Evolutionary conservation across 2,797 vertebrate species (phyloP).

Genomic region (Eptatretus atami): DNA sequence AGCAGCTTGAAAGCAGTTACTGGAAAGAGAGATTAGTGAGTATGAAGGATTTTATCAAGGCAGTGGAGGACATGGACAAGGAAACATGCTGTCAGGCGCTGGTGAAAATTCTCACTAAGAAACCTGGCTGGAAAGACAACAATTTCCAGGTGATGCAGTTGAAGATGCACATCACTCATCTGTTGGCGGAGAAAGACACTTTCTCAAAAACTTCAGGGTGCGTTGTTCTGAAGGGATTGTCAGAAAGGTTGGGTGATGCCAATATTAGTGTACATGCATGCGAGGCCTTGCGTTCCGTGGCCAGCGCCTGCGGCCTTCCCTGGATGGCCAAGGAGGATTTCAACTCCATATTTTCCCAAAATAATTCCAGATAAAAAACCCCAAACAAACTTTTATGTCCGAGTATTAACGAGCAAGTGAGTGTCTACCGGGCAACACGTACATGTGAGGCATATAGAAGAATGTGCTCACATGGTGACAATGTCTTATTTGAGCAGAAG

Average conservation of each 20-base stretch:
- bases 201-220: conserved; percentile 75
- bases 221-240: conserved; percentile 55
- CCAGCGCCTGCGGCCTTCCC: too few relatives aligned
- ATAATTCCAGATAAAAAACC: too few relatives aligned
- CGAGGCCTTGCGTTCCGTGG: too few relatives aligned
- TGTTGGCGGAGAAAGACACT: conserved; percentile 49
- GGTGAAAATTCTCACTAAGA: conserved; percentile 78
- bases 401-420: too few relatives aligned
- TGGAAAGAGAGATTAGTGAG: conserved; percentile 92
- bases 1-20: conserved; percentile 55
- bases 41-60: conserved; percentile 94
- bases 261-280: conserved; percentile 14
- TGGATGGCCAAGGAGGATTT: too few relatives aligned
- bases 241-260: conserved; percentile 73
- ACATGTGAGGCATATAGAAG: too few relatives aligned
- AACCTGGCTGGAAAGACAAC: conserved; percentile 94
- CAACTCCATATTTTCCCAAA: too few relatives aligned
- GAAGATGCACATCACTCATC: conserved; percentile 57
- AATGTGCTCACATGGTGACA: too few relatives aligned
- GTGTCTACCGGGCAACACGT: too few relatives aligned
- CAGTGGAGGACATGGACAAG: conserved; percentile 10
- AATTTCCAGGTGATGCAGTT: conserved; percentile 99
- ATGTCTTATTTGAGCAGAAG: too few relatives aligned
- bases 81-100: conserved; percentile 79
- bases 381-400: too few relatives aligned